Evolutionary conservation across 2,797 vertebrate species (phyloP), one percentile per base, ranked within the genome.

Genomic region (Diglossa cyanea): DNA sequence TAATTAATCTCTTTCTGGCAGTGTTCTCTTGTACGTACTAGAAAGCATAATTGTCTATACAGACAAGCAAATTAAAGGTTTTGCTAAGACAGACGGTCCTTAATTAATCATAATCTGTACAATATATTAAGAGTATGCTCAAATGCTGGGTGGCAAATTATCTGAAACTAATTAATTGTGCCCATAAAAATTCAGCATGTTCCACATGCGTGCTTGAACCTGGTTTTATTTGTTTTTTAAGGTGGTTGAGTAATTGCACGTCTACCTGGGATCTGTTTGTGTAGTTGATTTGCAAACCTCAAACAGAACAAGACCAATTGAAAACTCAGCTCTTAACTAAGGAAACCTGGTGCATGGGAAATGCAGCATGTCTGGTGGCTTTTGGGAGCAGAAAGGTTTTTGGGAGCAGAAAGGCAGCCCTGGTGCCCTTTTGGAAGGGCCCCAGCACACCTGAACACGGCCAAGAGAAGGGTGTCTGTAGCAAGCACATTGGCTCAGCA

Each of bases 51-150:
- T 94, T 89, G 75, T 79, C 71, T 85, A 3, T 78, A 73, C 77
- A 92, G 86, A 84, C 80, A 76, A 76, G 63, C 61, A 95, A 94
- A 95, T 96, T 83, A 92, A 97, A 92, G 86, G 81, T 80, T 95
- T 95, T 2, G 2, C 30, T 79, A 39, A 82, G 47, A 76, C 77
- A 92, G 90, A 67, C 4, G 0, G n/a, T 58, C 78, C 78, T 88
- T 94, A 93, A 92, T 95, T 91, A 93, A 67, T 74, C 47, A 40
- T 89, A 58, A 92, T 77, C 81, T 79, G 61, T 58, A 83, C 71
- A 71, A 45, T 48, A 10, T 80, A 54, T 71, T 94, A 92, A 89
- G 13, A 61, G 25, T 86, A 57, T 70, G 44, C 68, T 80, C 6
- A 4, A 92, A 92, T 50, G 18, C 65, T 72, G 45, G 42, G 57